Conservation (phyloP, 2,113 vertebrate species). For the Cervus canadensis region DNA sequence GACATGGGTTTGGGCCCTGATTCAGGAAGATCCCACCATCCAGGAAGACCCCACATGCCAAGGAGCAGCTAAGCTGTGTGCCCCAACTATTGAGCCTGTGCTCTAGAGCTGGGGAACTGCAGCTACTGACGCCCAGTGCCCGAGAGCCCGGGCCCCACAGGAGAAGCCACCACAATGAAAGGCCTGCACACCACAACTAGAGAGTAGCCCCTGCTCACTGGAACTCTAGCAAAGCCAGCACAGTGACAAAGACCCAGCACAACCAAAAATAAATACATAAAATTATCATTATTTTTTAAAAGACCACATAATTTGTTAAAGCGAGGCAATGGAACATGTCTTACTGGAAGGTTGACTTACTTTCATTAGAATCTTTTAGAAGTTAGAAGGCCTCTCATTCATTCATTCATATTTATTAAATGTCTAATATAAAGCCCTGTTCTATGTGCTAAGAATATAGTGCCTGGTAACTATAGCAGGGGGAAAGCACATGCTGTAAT, state of each 20-base stretch:
- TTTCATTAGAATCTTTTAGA: neutral
- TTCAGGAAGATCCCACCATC: neutral
- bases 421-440: neutral
- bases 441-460: neutral
- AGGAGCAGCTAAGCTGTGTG: neutral
- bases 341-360: neutral
- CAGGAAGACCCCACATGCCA: neutral
- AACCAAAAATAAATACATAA: neutral
- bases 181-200: neutral
- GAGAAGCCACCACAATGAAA: neutral
- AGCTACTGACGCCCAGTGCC: neutral
- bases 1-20: neutral
- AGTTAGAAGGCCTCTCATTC: neutral
- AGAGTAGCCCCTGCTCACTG: neutral
- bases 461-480: neutral
- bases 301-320: conserved; percentile 30
- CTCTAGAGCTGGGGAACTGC: neutral
- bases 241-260: neutral
- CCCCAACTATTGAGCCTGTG: neutral
- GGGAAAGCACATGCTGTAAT: neutral
- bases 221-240: neutral
- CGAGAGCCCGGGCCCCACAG: neutral
- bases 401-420: conserved; percentile 11
- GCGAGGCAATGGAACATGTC: neutral
- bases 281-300: neutral